Percentiles rank a stretch among this genome's conserved stretches.
Conservation (phyloP, 1,140 invertebrate genomes). For the Diorhabda carinulata region DNA sequence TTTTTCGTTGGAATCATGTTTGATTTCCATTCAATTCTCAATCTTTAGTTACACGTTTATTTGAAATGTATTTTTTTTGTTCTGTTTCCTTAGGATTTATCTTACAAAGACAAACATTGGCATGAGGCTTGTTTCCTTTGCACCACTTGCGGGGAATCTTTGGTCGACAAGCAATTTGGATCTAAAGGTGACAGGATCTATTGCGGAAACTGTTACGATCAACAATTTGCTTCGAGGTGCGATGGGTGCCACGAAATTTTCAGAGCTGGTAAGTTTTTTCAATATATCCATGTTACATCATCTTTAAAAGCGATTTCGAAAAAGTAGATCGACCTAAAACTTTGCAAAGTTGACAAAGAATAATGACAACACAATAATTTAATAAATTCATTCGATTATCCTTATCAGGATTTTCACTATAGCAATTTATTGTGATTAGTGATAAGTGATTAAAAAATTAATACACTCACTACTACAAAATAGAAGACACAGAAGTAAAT, state of each 20-base stretch:
- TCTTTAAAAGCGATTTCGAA: no score
- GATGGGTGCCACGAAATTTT: slow-evolving; percentile 98
- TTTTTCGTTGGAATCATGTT: no score
- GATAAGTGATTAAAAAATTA: no score
- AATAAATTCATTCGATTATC: no score
- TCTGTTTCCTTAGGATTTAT: slow-evolving; percentile 84
- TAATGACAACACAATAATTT: no score
- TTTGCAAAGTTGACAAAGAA: no score
- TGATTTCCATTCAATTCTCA: no score
- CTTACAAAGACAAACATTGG: slow-evolving; percentile 99
- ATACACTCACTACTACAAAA: no score
- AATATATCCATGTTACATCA: background rate
- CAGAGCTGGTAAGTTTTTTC: slow-evolving; percentile 79
- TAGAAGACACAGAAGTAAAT: no score
- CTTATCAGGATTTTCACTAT: no score
- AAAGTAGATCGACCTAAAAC: no score
- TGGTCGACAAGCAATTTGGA: slow-evolving; percentile 99
- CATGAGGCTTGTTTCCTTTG: slow-evolving; percentile 99
- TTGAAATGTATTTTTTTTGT: background rate
- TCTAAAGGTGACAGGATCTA: slow-evolving; percentile 97
- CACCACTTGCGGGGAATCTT: slow-evolving; percentile 92
- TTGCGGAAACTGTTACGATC: slow-evolving; percentile 98
- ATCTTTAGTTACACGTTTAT: background rate
- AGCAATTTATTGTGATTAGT: no score
- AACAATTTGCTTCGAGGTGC: slow-evolving; percentile 97